Evolutionary conservation across 2,113 vertebrate genomes (phyloP).

Genomic region (Bufo gargarizans): DNA sequence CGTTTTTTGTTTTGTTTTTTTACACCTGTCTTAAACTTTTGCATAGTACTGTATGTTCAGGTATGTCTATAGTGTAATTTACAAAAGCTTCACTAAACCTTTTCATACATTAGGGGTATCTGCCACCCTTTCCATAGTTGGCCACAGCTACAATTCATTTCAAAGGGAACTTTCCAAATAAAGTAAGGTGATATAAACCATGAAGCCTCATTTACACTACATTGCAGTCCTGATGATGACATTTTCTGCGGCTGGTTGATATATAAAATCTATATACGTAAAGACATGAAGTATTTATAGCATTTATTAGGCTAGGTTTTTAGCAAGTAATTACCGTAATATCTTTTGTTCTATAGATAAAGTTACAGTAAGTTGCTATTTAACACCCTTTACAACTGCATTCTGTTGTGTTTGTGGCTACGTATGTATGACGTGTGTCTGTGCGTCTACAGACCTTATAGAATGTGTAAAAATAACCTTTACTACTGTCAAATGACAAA

Average conservation of each 20-base stretch:
- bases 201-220: slow-evolving; percentile 5
- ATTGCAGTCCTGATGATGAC: not conserved
- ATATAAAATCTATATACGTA: not conserved
- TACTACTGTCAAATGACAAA: slow-evolving; percentile 16
- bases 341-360: not conserved
- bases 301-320: not conserved
- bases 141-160: slow-evolving; percentile 30
- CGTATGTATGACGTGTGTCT: slow-evolving; percentile 17
- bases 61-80: too few species aligned
- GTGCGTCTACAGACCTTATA: slow-evolving; percentile 26
- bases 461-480: slow-evolving; percentile 24
- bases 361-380: slow-evolving; percentile 5
- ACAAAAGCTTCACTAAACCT: too few species aligned
- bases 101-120: not conserved
- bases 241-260: not conserved
- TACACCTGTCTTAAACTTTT: too few species aligned
- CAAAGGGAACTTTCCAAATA: slow-evolving; percentile 37
- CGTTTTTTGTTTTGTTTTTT: too few species aligned
- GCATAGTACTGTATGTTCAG: too few species aligned
- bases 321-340: slow-evolving; percentile 17
- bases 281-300: not conserved
- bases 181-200: slow-evolving; percentile 36
- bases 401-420: slow-evolving; percentile 22
- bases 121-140: slow-evolving; percentile 35
- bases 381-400: not conserved